Base-by-base conservation (phyloP, 2,888 invertebrate genomes). In the Cerastoderma edule region DNA sequence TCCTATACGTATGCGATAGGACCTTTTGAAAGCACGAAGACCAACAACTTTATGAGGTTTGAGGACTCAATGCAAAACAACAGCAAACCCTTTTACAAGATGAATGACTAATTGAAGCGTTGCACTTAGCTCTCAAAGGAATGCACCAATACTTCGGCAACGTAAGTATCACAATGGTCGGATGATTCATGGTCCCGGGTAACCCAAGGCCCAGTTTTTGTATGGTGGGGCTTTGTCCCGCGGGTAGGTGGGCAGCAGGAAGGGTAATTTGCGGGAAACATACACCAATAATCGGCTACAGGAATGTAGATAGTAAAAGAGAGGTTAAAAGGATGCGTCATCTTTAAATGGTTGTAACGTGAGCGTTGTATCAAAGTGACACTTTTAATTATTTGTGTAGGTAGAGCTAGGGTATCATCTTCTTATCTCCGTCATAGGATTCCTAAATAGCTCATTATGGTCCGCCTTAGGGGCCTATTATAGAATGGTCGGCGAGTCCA, bases 301-400 rank as follows among this genome's bases (percentile, higher is more conserved):
- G 75, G 70, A 67, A 75, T 75, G 69, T 74, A 68, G 54, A 48
- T 60, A 60, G 39, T 60, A 33, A 39, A 75, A 60, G 69, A 69
- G 67, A 68, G 65, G 64, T 44, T 67, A 67, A 50, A 39, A 27
- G 32, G 13, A 53, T 78, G 73, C 56, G 78, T 78, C 78, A 78
- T 57, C 22, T 50, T 32, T 32, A 57, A 46, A 46, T n/a, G 46
- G 19, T 22, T 50, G 50, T 50, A 50, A 50, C 5, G 22, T 27
- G 50, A 50, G 2, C 50, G 24, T 50, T 50, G n/a, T 50, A 50
- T 50, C 10, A 50, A 50, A 50, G 10, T 50, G 50, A 50, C 50
- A 50, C 50, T 50, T 50, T 50, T 50, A 50, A 50, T 50, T 50
- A 50, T 50, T 50, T 22, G 50, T 50, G 2, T 50, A 50, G 16